phyloP scores from a whole-genome alignment of 2,113 vertebrate species.

The Nerophis ophidion region DNA sequence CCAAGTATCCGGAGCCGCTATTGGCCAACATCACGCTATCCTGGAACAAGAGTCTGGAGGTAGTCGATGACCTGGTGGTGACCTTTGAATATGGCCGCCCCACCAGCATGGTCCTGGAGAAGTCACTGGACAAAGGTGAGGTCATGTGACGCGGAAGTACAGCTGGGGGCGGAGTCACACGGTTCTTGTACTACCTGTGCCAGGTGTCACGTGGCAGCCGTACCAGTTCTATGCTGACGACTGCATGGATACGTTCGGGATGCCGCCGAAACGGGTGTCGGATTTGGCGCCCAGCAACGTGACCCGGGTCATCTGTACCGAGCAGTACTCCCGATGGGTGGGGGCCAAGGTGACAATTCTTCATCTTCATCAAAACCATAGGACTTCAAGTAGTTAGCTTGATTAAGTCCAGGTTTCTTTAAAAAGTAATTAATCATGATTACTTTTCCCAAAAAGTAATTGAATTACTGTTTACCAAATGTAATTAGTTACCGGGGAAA shows the following conservation, averaged over 20 bases:
- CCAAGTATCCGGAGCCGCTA: constrained; percentile 87
- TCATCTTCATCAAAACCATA: not conserved
- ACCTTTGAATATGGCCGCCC: constrained; percentile 94
- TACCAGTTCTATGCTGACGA: constrained; percentile 96
- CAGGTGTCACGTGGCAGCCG: constrained; percentile 84
- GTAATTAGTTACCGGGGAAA: no score
- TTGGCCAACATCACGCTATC: constrained; percentile 92
- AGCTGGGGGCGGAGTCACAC: not conserved
- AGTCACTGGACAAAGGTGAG: constrained; percentile 87
- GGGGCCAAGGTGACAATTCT: constrained; percentile 71
- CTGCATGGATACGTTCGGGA: constrained; percentile 90
- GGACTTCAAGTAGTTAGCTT: no score
- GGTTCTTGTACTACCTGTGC: not conserved
- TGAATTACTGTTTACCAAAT: no score
- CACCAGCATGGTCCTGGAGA: constrained; percentile 95
- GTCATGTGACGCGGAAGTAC: not conserved
- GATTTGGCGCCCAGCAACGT: constrained; percentile 86
- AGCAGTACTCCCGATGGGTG: constrained; percentile 92
- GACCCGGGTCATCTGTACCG: constrained; percentile 94
- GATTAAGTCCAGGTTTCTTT: no score
- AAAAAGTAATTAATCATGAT: no score
- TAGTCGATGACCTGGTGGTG: constrained; percentile 89
- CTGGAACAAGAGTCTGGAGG: constrained; percentile 97
- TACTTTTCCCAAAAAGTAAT: no score
- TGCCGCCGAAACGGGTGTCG: constrained; percentile 86